Conservation (phyloP, 1,140 invertebrate species). For the Oryzaephilus surinamensis region DNA sequence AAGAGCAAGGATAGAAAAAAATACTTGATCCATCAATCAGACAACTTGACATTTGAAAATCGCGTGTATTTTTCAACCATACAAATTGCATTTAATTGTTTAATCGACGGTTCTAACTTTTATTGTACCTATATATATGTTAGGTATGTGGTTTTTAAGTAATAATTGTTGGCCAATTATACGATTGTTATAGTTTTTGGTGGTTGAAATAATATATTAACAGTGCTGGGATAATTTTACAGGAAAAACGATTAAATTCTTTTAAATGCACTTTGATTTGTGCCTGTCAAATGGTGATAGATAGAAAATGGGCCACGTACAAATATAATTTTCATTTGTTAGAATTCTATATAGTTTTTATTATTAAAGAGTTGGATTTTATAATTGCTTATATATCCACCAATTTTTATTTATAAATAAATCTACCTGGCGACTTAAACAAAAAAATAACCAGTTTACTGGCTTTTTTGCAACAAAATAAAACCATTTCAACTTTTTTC, state of each 20-base stretch:
- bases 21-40: slow-evolving; percentile 23
- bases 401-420: too few relatives aligned
- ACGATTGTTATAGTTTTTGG: slow-evolving; percentile 1
- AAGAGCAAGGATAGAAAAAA: too few relatives aligned
- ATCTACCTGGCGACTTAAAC: too few relatives aligned
- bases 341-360: too few relatives aligned
- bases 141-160: background rate
- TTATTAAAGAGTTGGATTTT: too few relatives aligned
- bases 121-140: background rate
- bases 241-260: slow-evolving; percentile 16
- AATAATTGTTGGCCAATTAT: background rate
- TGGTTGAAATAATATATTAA: slow-evolving; percentile 11
- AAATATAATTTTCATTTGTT: too few relatives aligned
- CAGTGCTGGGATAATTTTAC: slow-evolving; percentile 15
- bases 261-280: slow-evolving; percentile 14
- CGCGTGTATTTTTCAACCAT: slow-evolving; percentile 16
- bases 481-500: too few relatives aligned
- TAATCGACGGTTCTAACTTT: slow-evolving; percentile 11
- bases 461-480: too few relatives aligned
- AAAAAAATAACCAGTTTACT: too few relatives aligned
- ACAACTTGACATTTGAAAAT: slow-evolving; percentile 19
- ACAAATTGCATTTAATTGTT: slow-evolving; percentile 24
- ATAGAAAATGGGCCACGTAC: slow-evolving; percentile 17
- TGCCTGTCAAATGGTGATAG: slow-evolving; percentile 23
- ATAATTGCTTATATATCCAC: too few relatives aligned